phyloP scores from a whole-genome alignment of 2,113 vertebrate species.

The Thalassoma bifasciatum region DNA sequence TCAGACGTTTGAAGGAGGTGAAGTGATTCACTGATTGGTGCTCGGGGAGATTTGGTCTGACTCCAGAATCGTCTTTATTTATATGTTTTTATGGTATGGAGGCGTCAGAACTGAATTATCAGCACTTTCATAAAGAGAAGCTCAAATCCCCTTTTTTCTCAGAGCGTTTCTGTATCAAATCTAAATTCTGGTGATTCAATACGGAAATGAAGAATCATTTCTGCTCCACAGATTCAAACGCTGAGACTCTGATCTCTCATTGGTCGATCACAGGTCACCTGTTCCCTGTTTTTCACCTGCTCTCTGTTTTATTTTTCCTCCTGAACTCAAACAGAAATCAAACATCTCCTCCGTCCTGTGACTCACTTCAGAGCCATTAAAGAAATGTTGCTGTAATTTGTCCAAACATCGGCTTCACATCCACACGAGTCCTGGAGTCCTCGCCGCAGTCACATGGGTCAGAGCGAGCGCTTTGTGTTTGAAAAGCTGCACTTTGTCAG shows the following conservation, averaged over 20 bases:
- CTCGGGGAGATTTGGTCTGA: too few species aligned
- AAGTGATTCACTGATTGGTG: too few species aligned
- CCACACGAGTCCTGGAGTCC: not conserved
- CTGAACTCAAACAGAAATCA: not conserved
- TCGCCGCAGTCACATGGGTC: not conserved
- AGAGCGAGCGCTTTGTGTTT: not conserved
- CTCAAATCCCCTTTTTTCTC: too few species aligned
- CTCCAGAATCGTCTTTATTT: too few species aligned
- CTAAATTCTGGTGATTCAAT: too few species aligned
- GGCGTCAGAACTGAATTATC: too few species aligned
- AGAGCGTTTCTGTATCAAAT: too few species aligned
- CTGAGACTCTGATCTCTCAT: slow-evolving; percentile 3
- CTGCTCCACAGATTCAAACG: too few species aligned
- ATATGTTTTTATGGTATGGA: too few species aligned
- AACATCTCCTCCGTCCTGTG: not conserved
- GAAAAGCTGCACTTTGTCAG: not conserved
- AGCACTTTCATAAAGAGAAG: too few species aligned
- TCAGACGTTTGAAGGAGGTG: too few species aligned
- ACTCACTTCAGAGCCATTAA: slow-evolving; percentile 40
- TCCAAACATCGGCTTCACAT: not conserved
- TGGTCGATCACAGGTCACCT: not conserved
- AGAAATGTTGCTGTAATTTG: slow-evolving; percentile 27
- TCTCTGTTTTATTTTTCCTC: not conserved
- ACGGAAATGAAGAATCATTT: not conserved
- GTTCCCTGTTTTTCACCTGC: not conserved